Evolutionary conservation across 2,888 invertebrate genomes (phyloP).

Genomic region (Fragum whitleyi): DNA sequence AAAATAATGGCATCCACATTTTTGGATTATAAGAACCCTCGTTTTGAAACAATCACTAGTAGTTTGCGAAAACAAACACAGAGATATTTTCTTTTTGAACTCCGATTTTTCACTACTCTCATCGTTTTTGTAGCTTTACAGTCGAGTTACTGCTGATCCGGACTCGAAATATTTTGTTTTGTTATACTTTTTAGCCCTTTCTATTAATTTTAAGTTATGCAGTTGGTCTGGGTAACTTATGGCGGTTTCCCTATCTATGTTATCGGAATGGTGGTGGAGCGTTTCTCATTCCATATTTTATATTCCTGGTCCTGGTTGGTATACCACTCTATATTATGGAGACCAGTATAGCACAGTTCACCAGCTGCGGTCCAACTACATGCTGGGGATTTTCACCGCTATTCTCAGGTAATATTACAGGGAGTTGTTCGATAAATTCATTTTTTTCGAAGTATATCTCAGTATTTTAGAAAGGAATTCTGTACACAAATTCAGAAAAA

Average conservation of each 20-base stretch:
- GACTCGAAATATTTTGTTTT: too few relatives aligned
- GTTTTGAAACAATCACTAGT: too few relatives aligned
- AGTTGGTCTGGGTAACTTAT: constrained; percentile 85
- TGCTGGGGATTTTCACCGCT: constrained; percentile 84
- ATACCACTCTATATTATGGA: constrained; percentile 84
- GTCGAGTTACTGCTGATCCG: too few relatives aligned
- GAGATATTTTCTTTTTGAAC: too few relatives aligned
- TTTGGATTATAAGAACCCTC: too few relatives aligned
- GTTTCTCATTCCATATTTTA: constrained; percentile 83
- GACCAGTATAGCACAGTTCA: constrained; percentile 83
- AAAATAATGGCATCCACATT: too few relatives aligned
- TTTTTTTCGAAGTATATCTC: not conserved
- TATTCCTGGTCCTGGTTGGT: constrained; percentile 83
- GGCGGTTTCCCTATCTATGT: constrained; percentile 88
- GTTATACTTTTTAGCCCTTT: too few relatives aligned
- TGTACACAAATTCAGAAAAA: too few relatives aligned
- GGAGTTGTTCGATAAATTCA: not conserved
- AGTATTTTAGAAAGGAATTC: too few relatives aligned
- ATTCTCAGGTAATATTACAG: constrained; percentile 80
- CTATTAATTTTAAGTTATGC: constrained; percentile 71
- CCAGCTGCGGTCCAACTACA: constrained; percentile 83
- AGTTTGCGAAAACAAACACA: too few relatives aligned
- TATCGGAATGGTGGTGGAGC: constrained; percentile 83
- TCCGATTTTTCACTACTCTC: too few relatives aligned
- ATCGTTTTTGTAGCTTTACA: too few relatives aligned